phyloP scores from a whole-genome alignment of 1,140 invertebrate species.

The Drosophila varians region DNA sequence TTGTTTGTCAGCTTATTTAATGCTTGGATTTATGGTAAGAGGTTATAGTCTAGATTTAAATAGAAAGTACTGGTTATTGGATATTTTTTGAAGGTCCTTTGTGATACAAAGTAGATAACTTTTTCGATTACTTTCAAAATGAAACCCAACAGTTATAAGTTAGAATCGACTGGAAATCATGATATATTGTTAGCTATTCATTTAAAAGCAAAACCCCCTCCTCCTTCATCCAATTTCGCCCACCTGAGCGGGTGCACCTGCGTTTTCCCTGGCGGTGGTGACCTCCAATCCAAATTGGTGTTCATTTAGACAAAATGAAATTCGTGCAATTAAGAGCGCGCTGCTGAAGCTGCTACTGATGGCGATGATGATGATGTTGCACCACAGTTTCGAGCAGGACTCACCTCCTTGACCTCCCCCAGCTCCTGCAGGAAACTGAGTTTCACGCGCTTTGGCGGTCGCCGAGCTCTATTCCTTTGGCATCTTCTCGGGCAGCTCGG shows the following conservation, averaged over 20 bases:
- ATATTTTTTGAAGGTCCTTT: background rate
- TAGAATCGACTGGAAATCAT: background rate
- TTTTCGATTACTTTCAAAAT: background rate
- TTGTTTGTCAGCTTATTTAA: background rate
- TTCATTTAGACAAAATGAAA: conserved; percentile 82
- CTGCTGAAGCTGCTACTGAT: conserved; percentile 34
- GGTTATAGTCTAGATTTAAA: too few species aligned
- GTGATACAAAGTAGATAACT: too few species aligned
- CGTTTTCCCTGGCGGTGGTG: conserved; percentile 53
- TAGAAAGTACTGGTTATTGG: background rate
- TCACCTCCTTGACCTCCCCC: conserved; percentile 13
- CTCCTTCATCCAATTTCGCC: background rate
- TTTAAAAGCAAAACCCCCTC: background rate
- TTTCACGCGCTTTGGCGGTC: conserved; percentile 56
- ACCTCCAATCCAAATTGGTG: conserved; percentile 68
- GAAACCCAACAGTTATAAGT: too few species aligned
- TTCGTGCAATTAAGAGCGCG: conserved; percentile 77
- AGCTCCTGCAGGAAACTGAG: conserved; percentile 32
- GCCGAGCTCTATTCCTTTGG: conserved; percentile 33
- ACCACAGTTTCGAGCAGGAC: conserved; percentile 10
- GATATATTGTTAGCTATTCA: conserved; percentile 6
- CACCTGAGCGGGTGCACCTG: conserved; percentile 19
- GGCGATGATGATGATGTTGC: conserved; percentile 28
- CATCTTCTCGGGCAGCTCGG: conserved; percentile 44
- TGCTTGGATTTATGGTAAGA: background rate